Conservation (phyloP, 2,888 invertebrate genomes). For the Leptopilina syphax region DNA sequence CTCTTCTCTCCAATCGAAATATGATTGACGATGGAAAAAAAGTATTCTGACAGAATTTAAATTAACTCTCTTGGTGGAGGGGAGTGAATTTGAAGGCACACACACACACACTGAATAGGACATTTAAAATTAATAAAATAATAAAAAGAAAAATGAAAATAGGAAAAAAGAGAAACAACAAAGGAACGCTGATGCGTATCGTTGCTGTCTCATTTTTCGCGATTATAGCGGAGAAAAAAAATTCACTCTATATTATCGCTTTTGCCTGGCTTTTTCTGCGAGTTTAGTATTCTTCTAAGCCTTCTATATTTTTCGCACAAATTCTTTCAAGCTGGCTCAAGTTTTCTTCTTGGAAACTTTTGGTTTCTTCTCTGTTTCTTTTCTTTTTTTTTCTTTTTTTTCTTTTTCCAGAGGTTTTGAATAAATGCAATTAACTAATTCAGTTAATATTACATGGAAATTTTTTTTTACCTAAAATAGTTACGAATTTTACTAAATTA, state of each 20-base stretch:
- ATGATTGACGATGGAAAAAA: constrained; percentile 11
- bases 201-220: constrained; percentile 54
- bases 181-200: constrained; percentile 47
- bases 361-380: too few species aligned
- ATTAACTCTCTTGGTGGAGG: neutral
- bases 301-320: constrained; percentile 30
- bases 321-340: constrained; percentile 40
- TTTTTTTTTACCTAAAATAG: too few species aligned
- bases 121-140: neutral
- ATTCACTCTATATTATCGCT: constrained; percentile 44
- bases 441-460: too few species aligned
- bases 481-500: too few species aligned
- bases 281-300: constrained; percentile 43
- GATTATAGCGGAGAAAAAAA: constrained; percentile 47
- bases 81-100: neutral
- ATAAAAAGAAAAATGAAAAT: constrained; percentile 30
- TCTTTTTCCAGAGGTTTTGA: too few species aligned
- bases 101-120: neutral
- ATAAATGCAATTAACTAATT: too few species aligned
- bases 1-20: neutral
- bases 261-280: constrained; percentile 56
- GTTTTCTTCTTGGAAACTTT: neutral
- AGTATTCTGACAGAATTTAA: neutral
- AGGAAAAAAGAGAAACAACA: constrained; percentile 45
- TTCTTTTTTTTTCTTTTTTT: too few species aligned